Percentiles rank a stretch among this genome's conserved stretches.
These are phyloP conservation scores for Eilema depressum DNA, from an alignment of 2,888 invertebrate species.

Conservation along the genomic window DNA sequence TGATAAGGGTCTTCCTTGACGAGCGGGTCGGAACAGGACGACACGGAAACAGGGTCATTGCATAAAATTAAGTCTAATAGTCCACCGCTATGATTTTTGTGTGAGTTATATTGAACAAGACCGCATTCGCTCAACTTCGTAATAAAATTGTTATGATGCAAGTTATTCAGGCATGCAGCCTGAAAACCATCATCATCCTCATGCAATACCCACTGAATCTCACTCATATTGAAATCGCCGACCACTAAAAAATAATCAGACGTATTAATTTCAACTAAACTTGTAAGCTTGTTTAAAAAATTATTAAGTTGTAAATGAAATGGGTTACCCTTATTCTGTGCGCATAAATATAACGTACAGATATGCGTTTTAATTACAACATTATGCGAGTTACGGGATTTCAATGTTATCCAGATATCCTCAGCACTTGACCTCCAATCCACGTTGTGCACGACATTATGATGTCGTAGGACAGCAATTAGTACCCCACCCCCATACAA, in stretches of 20 bases:
- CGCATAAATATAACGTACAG: neutral
- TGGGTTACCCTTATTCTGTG: neutral
- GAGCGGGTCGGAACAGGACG: neutral
- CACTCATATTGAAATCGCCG: too few relatives aligned
- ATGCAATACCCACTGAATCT: neutral
- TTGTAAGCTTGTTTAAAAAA: neutral
- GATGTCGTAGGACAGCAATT: neutral
- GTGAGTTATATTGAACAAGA: too few relatives aligned
- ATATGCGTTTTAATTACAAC: constrained; percentile 2
- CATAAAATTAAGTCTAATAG: too few relatives aligned
- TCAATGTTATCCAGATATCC: constrained; percentile 3
- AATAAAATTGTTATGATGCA: neutral
- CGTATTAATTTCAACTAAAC: neutral
- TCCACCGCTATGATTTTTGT: too few relatives aligned
- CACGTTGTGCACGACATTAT: too few relatives aligned
- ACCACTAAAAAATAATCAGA: constrained; percentile 1
- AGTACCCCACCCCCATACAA: constrained; percentile 2
- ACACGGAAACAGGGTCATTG: too few relatives aligned
- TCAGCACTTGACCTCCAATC: too few relatives aligned
- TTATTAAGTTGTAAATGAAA: neutral
- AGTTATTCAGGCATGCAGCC: neutral
- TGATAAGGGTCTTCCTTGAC: neutral
- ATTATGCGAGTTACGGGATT: neutral
- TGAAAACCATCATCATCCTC: neutral
- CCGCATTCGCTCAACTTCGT: neutral